phyloP scores from a whole-genome alignment of 2,888 invertebrate genomes.

The Hydrotaea cyrtoneurina region DNA sequence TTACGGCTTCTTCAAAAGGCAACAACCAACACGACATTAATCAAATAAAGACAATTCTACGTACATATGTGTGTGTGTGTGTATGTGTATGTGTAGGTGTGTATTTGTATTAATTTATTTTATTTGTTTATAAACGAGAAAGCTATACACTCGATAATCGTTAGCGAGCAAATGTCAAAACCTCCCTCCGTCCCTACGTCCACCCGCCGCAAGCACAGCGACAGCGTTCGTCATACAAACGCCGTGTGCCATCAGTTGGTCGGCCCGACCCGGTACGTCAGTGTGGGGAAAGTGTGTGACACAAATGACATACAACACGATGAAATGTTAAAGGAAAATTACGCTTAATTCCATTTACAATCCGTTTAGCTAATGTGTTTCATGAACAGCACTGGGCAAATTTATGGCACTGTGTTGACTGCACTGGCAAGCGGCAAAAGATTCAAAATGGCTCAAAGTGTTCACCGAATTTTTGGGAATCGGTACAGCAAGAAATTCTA shows the following conservation, averaged over 20 bases:
- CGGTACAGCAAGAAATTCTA: no score
- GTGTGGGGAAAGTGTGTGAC: conserved; percentile 1
- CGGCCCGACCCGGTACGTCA: neutral
- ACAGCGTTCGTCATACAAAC: neutral
- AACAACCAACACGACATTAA: neutral
- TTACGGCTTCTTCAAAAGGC: neutral
- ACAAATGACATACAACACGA: conserved; percentile 8
- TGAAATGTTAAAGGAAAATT: conserved; percentile 24
- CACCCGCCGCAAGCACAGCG: neutral
- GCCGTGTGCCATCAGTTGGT: neutral
- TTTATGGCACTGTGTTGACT: neutral
- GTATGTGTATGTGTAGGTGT: neutral
- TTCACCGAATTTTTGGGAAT: no score
- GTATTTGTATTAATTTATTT: conserved; percentile 28
- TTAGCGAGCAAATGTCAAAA: neutral
- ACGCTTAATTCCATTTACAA: conserved; percentile 35
- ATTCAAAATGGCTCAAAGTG: no score
- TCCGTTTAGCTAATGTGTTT: conserved; percentile 7
- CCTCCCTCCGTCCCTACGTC: neutral
- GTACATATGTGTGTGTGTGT: neutral
- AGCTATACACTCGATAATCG: conserved; percentile 46
- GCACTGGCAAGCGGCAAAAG: no score
- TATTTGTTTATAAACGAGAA: conserved; percentile 22
- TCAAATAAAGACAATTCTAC: conserved; percentile 22
- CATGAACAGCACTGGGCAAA: neutral